Evolutionary conservation across 2,113 vertebrate species (phyloP).

Genomic region (Petromus typicus): DNA sequence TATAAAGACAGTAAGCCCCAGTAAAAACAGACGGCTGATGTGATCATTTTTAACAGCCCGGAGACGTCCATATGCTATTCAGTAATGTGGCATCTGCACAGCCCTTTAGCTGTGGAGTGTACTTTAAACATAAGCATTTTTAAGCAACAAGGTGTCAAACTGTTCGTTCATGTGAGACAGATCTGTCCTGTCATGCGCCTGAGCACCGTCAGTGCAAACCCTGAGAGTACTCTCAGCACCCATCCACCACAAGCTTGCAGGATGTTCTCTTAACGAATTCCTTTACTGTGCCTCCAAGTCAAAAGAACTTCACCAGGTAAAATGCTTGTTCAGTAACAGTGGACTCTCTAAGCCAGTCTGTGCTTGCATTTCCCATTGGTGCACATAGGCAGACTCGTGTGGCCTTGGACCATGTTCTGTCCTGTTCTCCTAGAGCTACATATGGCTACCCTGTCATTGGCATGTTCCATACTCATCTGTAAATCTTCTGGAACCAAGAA

Average conservation of each 20-base stretch:
- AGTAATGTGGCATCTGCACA: conserved; percentile 73
- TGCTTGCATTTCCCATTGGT: not conserved
- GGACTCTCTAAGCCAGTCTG: not conserved
- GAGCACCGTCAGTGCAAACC: conserved; percentile 49
- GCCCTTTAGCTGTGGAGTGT: conserved; percentile 64
- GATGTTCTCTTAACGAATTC: conserved; percentile 50
- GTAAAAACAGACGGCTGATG: conserved; percentile 66
- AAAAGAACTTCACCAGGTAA: conserved; percentile 9
- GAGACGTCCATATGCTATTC: conserved; percentile 79
- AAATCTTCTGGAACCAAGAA: not conserved
- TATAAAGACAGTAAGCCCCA: conserved; percentile 65
- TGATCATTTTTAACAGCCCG: conserved; percentile 79
- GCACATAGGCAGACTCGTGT: not conserved
- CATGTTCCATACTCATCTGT: not conserved
- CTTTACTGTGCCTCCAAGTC: conserved; percentile 36
- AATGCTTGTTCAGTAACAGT: conserved; percentile 28
- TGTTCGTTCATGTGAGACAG: conserved; percentile 53
- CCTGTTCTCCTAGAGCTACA: not conserved
- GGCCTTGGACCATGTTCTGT: not conserved
- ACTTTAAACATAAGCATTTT: conserved; percentile 79
- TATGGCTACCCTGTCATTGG: not conserved
- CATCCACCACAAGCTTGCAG: not conserved
- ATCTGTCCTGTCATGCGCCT: conserved; percentile 39
- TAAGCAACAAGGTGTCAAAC: conserved; percentile 79
- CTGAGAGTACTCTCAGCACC: conserved; percentile 13